These are phyloP conservation scores for Hydra vulgaris DNA, from an alignment of 30 jellyfish, hydroid and myxozoan species.

Conservation along the genomic window DNA sequence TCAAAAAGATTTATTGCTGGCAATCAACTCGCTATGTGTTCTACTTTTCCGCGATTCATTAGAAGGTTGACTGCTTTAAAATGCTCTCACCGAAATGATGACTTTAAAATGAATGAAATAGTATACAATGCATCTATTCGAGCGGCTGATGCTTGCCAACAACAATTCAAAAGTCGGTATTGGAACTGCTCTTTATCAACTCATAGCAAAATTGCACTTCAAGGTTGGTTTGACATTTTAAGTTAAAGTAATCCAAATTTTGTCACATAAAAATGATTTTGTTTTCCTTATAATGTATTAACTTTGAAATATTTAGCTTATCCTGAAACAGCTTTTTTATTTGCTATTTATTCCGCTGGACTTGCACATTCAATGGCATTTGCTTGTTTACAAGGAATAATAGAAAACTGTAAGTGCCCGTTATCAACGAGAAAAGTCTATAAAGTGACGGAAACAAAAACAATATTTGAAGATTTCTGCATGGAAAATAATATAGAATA, in stretches of 20 bases:
- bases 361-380: conserved; percentile 27
- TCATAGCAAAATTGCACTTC: not conserved
- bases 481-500: conserved; percentile 5
- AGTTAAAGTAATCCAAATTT: no score
- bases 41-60: not conserved
- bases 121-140: not conserved
- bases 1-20: not conserved
- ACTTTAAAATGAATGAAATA: not conserved
- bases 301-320: conserved; percentile 3
- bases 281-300: no score
- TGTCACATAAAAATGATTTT: no score
- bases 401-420: conserved; percentile 20
- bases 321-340: conserved; percentile 35
- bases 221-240: not conserved
- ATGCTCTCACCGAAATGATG: not conserved
- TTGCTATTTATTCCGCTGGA: conserved; percentile 36
- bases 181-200: not conserved
- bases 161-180: not conserved
- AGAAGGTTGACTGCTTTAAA: not conserved
- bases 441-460: not conserved
- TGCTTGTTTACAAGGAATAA: conserved; percentile 14
- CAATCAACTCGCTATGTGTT: not conserved
- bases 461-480: not conserved
- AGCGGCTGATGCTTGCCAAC: not conserved
- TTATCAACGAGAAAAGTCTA: not conserved